phyloP scores from a whole-genome alignment of 1,140 invertebrate genomes.

The Andrena cerasifolii region DNA sequence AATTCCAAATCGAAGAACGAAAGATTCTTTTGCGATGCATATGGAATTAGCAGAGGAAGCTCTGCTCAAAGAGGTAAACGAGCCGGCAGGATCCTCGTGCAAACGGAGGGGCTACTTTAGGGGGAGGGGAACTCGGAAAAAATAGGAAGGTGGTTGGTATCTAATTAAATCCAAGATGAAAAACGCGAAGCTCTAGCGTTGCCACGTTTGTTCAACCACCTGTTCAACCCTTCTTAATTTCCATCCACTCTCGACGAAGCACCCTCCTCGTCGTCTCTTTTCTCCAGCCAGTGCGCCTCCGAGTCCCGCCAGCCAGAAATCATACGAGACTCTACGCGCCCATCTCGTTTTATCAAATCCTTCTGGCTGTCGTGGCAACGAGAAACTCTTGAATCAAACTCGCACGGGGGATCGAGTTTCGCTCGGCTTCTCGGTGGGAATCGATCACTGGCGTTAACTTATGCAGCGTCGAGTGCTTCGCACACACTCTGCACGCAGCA shows the following conservation, averaged over 20 bases:
- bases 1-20: not conserved
- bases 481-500: no score
- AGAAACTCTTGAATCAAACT: not conserved
- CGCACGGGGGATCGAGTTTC: no score
- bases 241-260: conserved; percentile 31
- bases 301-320: conserved; percentile 1
- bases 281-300: not conserved
- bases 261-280: conserved; percentile 24
- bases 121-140: not conserved
- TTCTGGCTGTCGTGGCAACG: not conserved
- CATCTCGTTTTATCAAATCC: not conserved
- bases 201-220: conserved; percentile 59
- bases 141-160: not conserved
- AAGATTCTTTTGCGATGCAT: not conserved
- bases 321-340: conserved; percentile 1
- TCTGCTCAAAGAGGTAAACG: not conserved
- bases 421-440: no score
- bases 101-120: not conserved
- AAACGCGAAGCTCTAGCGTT: conserved; percentile 14
- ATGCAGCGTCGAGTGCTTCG: no score
- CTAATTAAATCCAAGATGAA: conserved; percentile 44
- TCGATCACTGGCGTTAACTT: no score
- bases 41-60: not conserved
- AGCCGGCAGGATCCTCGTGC: not conserved
- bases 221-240: conserved; percentile 47